Evolutionary conservation across 2,113 vertebrate species (phyloP), one percentile per base, ranked within the genome.

Genomic region (Odontophorus gujanensis): DNA sequence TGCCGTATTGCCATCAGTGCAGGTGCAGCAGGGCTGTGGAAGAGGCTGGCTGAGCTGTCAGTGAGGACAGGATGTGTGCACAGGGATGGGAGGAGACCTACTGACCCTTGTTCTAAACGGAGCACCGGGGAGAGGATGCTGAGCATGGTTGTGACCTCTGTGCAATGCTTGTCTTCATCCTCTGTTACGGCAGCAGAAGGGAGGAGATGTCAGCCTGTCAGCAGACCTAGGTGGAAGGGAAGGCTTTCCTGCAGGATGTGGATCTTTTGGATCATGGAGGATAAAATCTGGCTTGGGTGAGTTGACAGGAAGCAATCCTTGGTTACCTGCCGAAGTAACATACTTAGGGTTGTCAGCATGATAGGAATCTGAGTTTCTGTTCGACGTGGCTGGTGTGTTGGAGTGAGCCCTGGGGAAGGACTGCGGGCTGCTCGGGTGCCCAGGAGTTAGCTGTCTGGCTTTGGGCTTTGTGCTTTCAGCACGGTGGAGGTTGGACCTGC

Each of bases 361-460:
- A 68, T 83, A 59, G 91, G 71, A 71, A 91, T 91, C 84, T 74
- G 13, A n/a, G 55, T 89, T 96, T 93, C 89, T 89, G 71, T 42
- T 32, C 38, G 43, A 36, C 63, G 81, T 80, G 89, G 73, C 25
- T 92, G 88, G 51, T 3, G 0, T 34, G 73, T 68, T 66, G 93
- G 75, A 63, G 81, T 0, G 0, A 77, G 78, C 2, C 32, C 28
- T 8, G 11, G 50, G 58, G 25, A 32, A 43, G 71, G 74, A 8
- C 20, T 38, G 65, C 47, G 16, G 5, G 1, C 42, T 71, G 71
- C 47, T 1, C 10, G 36, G 61, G 30, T 57, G 58, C 63, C 7
- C 19, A 14, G 2, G 3, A 47, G 45, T 11, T 12, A 16, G 12
- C 8, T 1, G 5, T 11, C 21, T 50, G 82, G 48, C 71, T 61